phyloP scores from a whole-genome alignment of 2,888 invertebrate genomes.

The Rhaphigaster nebulosa region DNA sequence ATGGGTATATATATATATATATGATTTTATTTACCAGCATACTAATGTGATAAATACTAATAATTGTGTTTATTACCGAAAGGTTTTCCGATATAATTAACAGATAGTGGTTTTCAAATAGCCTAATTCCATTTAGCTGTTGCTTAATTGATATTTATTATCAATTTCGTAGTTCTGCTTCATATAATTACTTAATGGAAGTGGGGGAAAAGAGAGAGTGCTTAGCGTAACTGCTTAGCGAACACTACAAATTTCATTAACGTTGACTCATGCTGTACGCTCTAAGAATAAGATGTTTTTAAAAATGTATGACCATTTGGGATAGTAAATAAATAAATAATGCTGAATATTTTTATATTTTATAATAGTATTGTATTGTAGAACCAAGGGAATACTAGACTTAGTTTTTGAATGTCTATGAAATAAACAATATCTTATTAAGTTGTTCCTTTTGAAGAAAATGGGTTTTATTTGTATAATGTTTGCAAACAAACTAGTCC shows the following conservation, averaged over 20 bases:
- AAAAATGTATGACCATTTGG: background rate
- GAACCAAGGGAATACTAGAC: no score
- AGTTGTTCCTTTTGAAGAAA: no score
- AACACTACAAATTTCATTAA: background rate
- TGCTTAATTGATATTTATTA: background rate
- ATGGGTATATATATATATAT: no score
- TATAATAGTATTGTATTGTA: no score
- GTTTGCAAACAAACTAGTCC: no score
- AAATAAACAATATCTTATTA: no score
- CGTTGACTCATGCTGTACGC: background rate
- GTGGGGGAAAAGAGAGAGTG: background rate
- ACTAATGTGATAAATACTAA: background rate
- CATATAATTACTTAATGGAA: constrained; percentile 27
- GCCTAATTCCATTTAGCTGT: background rate
- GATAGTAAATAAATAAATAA: background rate
- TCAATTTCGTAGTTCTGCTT: background rate
- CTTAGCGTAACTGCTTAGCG: background rate
- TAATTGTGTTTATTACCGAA: background rate
- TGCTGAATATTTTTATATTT: no score
- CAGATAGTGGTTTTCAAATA: background rate
- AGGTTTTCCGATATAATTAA: background rate
- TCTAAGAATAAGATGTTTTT: background rate
- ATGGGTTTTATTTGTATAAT: no score
- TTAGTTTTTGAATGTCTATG: no score
- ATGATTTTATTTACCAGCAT: no score